phyloP scores from a whole-genome alignment of 2,797 vertebrate genomes.

The Octomys mimax region DNA sequence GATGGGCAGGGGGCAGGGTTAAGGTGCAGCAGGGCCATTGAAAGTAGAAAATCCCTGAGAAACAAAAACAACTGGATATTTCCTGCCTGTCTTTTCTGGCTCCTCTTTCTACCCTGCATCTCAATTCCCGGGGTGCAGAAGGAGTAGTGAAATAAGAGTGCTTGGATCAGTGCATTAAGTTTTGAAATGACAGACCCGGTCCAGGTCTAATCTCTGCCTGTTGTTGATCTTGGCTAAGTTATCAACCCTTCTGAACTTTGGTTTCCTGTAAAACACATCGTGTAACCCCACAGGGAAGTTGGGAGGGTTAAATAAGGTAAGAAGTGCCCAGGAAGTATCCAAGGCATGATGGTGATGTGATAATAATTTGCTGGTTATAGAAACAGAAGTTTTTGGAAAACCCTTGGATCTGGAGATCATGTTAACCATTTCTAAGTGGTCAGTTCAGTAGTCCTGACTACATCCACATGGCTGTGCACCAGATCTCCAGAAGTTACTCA shows the following conservation, averaged over 20 bases:
- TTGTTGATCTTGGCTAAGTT: constrained; percentile 16
- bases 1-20: constrained; percentile 67
- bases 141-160: background rate
- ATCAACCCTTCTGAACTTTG: background rate
- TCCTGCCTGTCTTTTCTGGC: background rate
- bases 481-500: background rate
- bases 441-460: background rate
- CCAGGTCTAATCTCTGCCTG: background rate
- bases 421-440: background rate
- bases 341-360: background rate
- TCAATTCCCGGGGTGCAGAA: background rate
- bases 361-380: background rate
- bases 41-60: constrained; percentile 41
- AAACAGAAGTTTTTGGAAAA: constrained; percentile 22
- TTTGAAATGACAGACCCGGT: background rate
- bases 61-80: background rate
- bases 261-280: background rate
- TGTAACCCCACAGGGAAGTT: background rate
- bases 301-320: background rate
- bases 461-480: background rate
- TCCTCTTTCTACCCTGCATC: rapidly evolving
- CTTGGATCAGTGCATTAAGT: background rate
- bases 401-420: background rate
- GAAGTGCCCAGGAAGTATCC: background rate
- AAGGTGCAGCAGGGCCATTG: constrained; percentile 37